Evolutionary conservation across 64 coral and sea anemone species (phyloP).

Genomic region (Dendrophyllia cribrosa): DNA sequence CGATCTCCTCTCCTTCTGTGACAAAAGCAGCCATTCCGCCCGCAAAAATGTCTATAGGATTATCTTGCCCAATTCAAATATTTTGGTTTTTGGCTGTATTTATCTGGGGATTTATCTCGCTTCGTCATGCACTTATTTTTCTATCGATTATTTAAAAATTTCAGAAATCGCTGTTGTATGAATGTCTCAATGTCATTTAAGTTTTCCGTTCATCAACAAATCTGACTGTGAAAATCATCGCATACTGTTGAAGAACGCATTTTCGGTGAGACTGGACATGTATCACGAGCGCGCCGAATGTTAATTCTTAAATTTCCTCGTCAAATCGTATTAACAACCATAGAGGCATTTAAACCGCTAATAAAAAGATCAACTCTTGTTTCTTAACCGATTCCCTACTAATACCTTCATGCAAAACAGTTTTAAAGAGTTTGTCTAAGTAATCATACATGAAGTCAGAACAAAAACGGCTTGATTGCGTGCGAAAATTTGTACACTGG

Average conservation of each 20-base stretch:
- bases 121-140: not conserved
- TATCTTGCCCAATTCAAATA: not conserved
- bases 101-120: not conserved
- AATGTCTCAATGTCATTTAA: not conserved
- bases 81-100: not conserved
- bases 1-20: not conserved
- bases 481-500: not conserved
- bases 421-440: not conserved
- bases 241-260: not conserved
- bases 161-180: not conserved
- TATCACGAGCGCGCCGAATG: not conserved
- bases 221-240: not conserved
- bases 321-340: constrained; percentile 40
- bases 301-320: constrained; percentile 20
- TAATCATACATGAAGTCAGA: not conserved
- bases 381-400: not conserved
- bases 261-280: no score
- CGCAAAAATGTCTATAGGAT: not conserved
- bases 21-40: not conserved
- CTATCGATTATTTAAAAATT: not conserved
- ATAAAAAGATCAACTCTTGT: constrained; percentile 21
- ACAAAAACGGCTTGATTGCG: not conserved
- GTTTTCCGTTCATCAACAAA: not conserved
- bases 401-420: not conserved
- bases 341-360: constrained; percentile 3